Conservation (phyloP, 2,888 invertebrate genomes). For the Spisula subtruncata region DNA sequence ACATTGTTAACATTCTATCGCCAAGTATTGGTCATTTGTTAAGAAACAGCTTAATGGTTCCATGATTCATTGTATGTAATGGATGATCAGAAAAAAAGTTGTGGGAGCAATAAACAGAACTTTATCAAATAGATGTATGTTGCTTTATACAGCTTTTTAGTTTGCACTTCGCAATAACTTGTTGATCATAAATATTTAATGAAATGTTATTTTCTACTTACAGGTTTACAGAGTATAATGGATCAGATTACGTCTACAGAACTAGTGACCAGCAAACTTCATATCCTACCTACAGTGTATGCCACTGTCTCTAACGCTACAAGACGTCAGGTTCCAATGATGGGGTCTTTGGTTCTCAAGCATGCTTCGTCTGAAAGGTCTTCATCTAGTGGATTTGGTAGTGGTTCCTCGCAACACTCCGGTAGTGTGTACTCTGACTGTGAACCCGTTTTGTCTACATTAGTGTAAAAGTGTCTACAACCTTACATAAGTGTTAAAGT, state of each 20-base stretch:
- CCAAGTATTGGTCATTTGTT: too few relatives aligned
- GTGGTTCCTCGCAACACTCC: constrained; percentile 53
- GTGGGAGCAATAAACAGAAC: too few relatives aligned
- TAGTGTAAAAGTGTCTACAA: too few relatives aligned
- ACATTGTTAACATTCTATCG: too few relatives aligned
- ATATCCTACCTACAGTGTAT: background rate
- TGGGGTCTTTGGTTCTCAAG: constrained; percentile 62
- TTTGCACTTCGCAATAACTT: too few relatives aligned
- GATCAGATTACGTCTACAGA: constrained; percentile 26
- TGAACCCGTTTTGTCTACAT: constrained; percentile 52
- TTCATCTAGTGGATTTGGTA: constrained; percentile 65
- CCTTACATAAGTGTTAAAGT: too few relatives aligned
- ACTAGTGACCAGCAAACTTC: constrained; percentile 18
- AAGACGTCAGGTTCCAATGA: constrained; percentile 56
- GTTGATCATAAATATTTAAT: background rate
- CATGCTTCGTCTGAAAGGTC: constrained; percentile 55
- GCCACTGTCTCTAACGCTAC: background rate
- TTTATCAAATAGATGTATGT: too few relatives aligned
- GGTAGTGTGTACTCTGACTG: constrained; percentile 34
- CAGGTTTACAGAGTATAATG: constrained; percentile 54
- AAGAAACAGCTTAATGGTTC: too few relatives aligned
- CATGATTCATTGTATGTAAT: too few relatives aligned
- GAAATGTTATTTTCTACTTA: constrained; percentile 28
- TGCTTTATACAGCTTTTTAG: too few relatives aligned
- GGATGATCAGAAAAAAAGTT: too few relatives aligned